Percentiles rank a stretch among this genome's conserved stretches.
phyloP scores from a whole-genome alignment of 1,140 invertebrate species.

The Cheumatopsyche charites region DNA sequence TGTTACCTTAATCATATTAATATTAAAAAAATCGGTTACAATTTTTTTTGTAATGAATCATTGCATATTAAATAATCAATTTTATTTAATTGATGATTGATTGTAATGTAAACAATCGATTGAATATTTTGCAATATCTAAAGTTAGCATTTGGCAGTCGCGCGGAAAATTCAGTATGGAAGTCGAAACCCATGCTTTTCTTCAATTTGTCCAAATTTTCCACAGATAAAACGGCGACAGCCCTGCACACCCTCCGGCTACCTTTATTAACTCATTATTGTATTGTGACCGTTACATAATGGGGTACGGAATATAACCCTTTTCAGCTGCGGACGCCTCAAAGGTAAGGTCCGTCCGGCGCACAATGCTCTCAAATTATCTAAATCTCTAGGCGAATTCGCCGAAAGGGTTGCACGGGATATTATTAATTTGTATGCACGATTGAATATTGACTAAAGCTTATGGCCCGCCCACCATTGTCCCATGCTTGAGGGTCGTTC shows the following conservation, averaged over 20 bases:
- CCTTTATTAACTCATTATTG: conserved; percentile 47
- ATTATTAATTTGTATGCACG: conserved; percentile 47
- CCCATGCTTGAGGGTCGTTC: conserved; percentile 19
- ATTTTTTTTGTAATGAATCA: too few relatives aligned
- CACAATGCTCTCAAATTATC: conserved; percentile 40
- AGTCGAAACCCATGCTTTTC: too few relatives aligned
- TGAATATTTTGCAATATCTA: too few relatives aligned
- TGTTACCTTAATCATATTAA: neutral
- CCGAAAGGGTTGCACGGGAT: conserved; percentile 42
- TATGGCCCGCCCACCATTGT: conserved; percentile 28
- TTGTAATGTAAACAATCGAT: too few relatives aligned
- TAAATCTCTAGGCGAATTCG: conserved; percentile 38
- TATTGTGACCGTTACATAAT: conserved; percentile 44
- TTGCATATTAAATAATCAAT: too few relatives aligned
- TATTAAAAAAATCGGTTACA: too few relatives aligned
- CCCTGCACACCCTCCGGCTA: conserved; percentile 38
- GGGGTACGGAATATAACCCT: conserved; percentile 40
- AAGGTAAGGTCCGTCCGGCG: conserved; percentile 35
- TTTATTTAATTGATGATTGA: too few relatives aligned
- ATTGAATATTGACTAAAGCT: conserved; percentile 47
- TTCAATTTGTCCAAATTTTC: too few relatives aligned
- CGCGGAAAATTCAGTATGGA: too few relatives aligned
- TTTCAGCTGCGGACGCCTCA: conserved; percentile 41
- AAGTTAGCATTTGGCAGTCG: too few relatives aligned
- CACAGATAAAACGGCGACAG: neutral